A percentile compares a stretch with the other conserved stretches of the same genome.
Evolutionary conservation across 2,888 invertebrate species (phyloP).

Genomic region (Helleia helle): DNA sequence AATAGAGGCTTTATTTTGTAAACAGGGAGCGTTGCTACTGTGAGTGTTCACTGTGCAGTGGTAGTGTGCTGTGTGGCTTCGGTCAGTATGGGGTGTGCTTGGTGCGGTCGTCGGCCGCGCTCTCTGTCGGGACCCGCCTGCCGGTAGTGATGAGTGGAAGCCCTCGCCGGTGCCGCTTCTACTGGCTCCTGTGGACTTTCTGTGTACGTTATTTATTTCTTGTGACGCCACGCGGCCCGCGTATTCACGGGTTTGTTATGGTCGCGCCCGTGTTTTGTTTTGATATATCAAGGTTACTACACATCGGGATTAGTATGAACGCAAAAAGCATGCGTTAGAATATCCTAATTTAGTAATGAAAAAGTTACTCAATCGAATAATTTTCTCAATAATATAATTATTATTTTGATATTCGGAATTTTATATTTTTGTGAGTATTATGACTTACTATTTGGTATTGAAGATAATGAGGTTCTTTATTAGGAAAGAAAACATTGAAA

Average conservation of each 20-base stretch:
- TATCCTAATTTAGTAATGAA: too few relatives aligned
- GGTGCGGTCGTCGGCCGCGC: slow-evolving; percentile 26
- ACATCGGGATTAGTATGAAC: too few relatives aligned
- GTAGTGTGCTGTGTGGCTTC: slow-evolving; percentile 48
- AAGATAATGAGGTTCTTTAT: too few relatives aligned
- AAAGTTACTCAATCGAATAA: too few relatives aligned
- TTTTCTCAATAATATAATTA: too few relatives aligned
- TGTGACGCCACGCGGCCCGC: slow-evolving; percentile 22
- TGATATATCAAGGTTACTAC: neutral
- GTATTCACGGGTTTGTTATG: slow-evolving; percentile 7
- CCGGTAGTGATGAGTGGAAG: slow-evolving; percentile 33
- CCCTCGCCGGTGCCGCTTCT: slow-evolving; percentile 25
- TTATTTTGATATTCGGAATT: too few relatives aligned
- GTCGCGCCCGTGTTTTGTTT: slow-evolving; percentile 1
- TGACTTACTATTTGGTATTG: too few relatives aligned
- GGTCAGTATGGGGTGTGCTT: slow-evolving; percentile 62
- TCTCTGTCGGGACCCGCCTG: slow-evolving; percentile 17
- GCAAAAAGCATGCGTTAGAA: too few relatives aligned
- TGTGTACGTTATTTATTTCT: slow-evolving; percentile 54
- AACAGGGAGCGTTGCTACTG: slow-evolving; percentile 68
- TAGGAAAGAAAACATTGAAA: too few relatives aligned
- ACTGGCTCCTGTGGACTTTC: slow-evolving; percentile 53
- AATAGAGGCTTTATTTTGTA: slow-evolving; percentile 71
- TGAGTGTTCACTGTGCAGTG: slow-evolving; percentile 31
- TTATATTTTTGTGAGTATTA: too few relatives aligned